Percentiles rank a stretch among this genome's conserved stretches.
phyloP scores from a whole-genome alignment of 2,888 invertebrate species.

The Hoplodrina blanda region DNA sequence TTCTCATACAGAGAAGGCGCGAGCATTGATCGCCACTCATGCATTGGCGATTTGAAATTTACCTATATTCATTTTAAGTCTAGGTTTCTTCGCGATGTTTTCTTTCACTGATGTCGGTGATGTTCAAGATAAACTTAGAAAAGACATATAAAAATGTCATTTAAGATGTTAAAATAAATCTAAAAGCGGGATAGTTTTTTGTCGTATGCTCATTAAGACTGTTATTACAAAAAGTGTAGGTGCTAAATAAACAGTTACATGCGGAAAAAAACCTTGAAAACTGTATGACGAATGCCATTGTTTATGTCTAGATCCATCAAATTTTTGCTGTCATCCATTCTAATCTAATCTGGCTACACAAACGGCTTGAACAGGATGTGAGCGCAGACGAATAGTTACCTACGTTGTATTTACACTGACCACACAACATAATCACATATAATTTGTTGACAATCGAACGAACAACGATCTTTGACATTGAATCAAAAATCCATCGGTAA shows the following conservation, averaged over 20 bases:
- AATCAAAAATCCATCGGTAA: conserved; percentile 78
- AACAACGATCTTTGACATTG: conserved; percentile 86
- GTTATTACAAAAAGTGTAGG: neutral
- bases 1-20: no score
- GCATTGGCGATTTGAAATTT: no score
- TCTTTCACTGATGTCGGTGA: no score
- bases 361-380: conserved; percentile 72
- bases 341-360: conserved; percentile 55
- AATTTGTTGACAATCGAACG: conserved; percentile 87
- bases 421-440: conserved; percentile 76
- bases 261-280: conserved; percentile 13
- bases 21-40: no score
- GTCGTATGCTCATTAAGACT: no score
- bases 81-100: no score
- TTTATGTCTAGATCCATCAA: conserved; percentile 23
- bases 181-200: no score
- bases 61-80: no score
- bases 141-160: no score
- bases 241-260: conserved; percentile 6
- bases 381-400: conserved; percentile 66
- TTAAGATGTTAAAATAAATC: no score
- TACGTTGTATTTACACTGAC: conserved; percentile 67
- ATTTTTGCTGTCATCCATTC: conserved; percentile 48
- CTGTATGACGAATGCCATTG: conserved; percentile 11
- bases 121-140: no score